Evolutionary conservation across 2,797 vertebrate species (phyloP).

Genomic region (Fistularia tabacaria): DNA sequence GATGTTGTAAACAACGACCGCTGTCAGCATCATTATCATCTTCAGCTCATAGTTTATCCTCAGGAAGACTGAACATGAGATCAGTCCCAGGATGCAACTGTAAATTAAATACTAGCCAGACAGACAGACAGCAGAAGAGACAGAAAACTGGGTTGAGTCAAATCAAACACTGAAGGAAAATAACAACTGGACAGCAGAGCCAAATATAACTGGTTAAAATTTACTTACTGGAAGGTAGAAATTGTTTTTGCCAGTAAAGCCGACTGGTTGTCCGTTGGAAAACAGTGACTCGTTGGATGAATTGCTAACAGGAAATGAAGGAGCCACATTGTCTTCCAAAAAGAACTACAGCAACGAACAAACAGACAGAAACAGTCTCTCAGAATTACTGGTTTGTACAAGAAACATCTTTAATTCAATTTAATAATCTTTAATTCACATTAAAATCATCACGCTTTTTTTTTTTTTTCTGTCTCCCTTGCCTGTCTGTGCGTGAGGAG

Average conservation of each 20-base stretch:
- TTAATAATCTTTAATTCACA: neutral
- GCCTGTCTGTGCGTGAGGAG: constrained; percentile 16
- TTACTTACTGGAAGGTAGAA: constrained; percentile 95
- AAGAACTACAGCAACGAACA: constrained; percentile 82
- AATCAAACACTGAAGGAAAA: neutral
- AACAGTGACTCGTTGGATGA: constrained; percentile 81
- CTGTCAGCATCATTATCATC: constrained; percentile 89
- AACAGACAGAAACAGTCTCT: constrained; percentile 14
- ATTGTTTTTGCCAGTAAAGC: constrained; percentile 79
- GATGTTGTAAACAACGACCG: constrained; percentile 85
- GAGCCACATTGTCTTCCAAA: constrained; percentile 76
- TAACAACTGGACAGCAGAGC: neutral
- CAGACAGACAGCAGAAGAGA: constrained; percentile 3
- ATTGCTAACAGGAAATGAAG: constrained; percentile 75
- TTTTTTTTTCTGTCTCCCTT: neutral
- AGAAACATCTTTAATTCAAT: too few relatives aligned
- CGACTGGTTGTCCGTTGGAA: constrained; percentile 68
- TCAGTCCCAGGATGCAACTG: constrained; percentile 90
- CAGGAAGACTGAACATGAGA: constrained; percentile 93
- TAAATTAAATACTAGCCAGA: constrained; percentile 88
- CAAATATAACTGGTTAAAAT: neutral
- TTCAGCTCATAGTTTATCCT: constrained; percentile 93
- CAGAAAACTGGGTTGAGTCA: constrained; percentile 5
- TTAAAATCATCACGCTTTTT: neutral
- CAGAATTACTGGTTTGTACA: neutral